phyloP scores from a whole-genome alignment of 2,113 vertebrate genomes.

The Catharus minimus region DNA sequence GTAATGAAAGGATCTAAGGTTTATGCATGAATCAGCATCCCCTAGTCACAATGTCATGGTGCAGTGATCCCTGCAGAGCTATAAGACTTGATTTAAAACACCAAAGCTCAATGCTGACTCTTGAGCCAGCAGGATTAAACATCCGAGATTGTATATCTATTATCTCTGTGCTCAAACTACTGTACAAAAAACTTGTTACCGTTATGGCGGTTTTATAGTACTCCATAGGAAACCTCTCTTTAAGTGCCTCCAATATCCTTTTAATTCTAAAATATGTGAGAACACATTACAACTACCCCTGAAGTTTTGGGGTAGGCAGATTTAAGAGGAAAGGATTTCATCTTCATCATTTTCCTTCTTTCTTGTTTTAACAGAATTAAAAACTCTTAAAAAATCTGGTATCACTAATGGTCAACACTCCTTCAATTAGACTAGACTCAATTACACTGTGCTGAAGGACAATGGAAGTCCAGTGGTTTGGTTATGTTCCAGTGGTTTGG shows the following conservation, averaged over 20 bases:
- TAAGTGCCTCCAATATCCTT: neutral
- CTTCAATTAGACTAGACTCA: neutral
- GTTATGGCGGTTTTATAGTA: neutral
- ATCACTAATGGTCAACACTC: neutral
- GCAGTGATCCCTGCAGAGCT: conserved; percentile 63
- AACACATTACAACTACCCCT: neutral
- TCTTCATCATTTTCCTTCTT: neutral
- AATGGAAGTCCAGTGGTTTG: neutral
- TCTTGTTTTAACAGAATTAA: neutral
- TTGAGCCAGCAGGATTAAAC: conserved; percentile 38
- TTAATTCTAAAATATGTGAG: neutral
- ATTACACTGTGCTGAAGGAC: neutral
- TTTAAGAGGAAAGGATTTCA: neutral
- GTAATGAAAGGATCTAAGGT: conserved; percentile 28
- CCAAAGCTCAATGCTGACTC: conserved; percentile 22
- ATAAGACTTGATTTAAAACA: conserved; percentile 55
- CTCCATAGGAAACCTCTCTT: neutral
- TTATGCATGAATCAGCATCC: conserved; percentile 73
- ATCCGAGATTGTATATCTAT: neutral
- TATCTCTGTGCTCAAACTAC: neutral
- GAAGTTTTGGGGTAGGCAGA: neutral
- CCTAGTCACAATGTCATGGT: conserved; percentile 61
- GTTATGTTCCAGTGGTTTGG: neutral
- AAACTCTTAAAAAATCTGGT: neutral
- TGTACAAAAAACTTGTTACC: neutral